Base-by-base conservation (phyloP, 2,888 invertebrate species). In the Chymomyza procnemis region DNA sequence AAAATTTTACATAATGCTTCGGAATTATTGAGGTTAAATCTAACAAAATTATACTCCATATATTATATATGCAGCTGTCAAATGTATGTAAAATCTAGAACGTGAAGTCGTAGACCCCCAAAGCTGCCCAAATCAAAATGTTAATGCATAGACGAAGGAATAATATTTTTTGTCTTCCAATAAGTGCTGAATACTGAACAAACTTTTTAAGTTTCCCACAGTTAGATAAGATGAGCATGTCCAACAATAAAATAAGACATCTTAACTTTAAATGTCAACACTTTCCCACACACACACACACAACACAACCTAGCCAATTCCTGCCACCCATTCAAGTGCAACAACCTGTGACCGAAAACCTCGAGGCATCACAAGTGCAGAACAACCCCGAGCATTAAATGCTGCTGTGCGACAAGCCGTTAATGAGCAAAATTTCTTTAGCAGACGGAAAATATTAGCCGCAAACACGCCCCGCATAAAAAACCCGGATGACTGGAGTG, bases 391-490 rank as follows among this genome's bases (percentile, higher is more conserved):
- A 9, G 22, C 54, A 22, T 54, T 22, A 22, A 54, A 22, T 22
- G 54, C 54, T 50, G 72, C 69, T 72, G 74, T 76, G 77, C 75
- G 75, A 72, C 75, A 76, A 76, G 78, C 71, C 78, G 74, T 80
- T 85, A 87, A 85, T 85, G 83, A 83, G 76, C 73, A 74, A 77
- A n/a, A 79, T 79, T 84, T 76, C 66, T 71, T 64, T 71, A 70
- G 64, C 67, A 46, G 67, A 75, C 76, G 89, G 88, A 89, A 81
- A 89, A 89, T 86, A 89, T 89, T 89, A 89, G 89, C 89, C 89
- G 76, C 89, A 89, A 79, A 84, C 89, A 89, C 88, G 88, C 89
- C 89, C 80, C 67, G 75, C 75, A 73, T 84, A 85, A 81, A 84
- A 75, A 75, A 67, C 60, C 60, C 34, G 59, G 19, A 16, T 41